Base-by-base conservation (phyloP, 2,113 vertebrate species). In the Serranochromis macrocephalus region DNA sequence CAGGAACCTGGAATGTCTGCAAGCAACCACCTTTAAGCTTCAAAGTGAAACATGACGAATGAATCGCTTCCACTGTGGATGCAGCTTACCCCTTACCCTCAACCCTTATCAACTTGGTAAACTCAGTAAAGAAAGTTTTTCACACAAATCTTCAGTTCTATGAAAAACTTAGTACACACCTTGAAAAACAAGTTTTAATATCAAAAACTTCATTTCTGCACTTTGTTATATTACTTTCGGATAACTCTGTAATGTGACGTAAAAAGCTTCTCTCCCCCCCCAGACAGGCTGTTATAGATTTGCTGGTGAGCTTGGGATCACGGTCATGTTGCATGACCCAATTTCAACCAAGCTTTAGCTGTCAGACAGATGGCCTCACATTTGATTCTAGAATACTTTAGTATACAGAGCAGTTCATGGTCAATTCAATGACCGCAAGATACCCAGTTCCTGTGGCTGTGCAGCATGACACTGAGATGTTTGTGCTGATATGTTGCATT, bases 331-430 rank as follows among this genome's bases (percentile, higher is more conserved):
- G 68, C 38, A 73, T 26, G 68, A 73, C 68, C 68, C 21, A 73
- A 45, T 73, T 73, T 73, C 9, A 42, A 42, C 13, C 68, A 26
- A 73, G 68, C 68, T 73, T 73, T 73, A 45, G 40, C 68, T 73
- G 38, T 45, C 40, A 26, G 40, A 73, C 68, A 73, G 68, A 73
- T 73, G 68, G 21, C 21, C 21, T 73, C 68, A 73, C 40, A 73
- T 73, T 73, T 73, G 13, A 45, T 6, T 73, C 66, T 45, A 71
- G 68, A 26, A 45, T 73, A 73, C 68, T 73, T 26, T 10, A 45
- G 68, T 73, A 73, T 45, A 11, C 21, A 45, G 40, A 73, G 68
- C 38, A 73, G 13, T 45, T 73, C 13, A 68, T 40, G 33, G 33
- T 68, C 33, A 68, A 73, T 45, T 26, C 38, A 73, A 26, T 73